A percentile compares a stretch with the other conserved stretches of the same genome.
phyloP scores from a whole-genome alignment of 2,113 vertebrate species.

The Bostrychus sinensis region DNA sequence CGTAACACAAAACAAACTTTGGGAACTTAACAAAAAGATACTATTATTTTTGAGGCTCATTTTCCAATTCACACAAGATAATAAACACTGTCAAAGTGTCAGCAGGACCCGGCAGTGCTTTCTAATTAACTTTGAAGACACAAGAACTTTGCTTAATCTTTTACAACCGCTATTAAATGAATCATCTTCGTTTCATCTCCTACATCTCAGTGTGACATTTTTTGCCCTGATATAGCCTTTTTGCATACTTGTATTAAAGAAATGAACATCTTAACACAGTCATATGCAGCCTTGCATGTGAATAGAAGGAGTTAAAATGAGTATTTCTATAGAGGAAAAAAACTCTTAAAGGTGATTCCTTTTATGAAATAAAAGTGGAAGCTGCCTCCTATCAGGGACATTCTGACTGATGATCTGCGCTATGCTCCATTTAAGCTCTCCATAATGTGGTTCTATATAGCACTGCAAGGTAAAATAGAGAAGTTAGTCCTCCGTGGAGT shows the following conservation, averaged over 20 bases:
- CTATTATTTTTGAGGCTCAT: neutral
- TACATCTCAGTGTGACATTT: neutral
- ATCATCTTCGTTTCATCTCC: neutral
- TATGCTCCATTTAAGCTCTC: neutral
- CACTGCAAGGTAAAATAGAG: neutral
- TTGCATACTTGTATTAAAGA: neutral
- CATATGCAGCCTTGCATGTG: neutral
- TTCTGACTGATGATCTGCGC: neutral
- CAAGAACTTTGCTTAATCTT: neutral
- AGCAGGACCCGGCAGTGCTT: neutral
- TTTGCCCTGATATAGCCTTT: neutral
- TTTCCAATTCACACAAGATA: neutral
- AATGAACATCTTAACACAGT: conserved; percentile 1
- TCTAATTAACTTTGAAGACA: conserved; percentile 3
- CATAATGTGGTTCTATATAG: neutral
- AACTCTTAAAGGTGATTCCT: neutral
- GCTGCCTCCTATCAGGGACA: neutral
- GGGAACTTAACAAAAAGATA: too few relatives aligned
- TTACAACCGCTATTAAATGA: neutral
- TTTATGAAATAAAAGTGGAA: neutral
- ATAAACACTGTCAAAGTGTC: neutral
- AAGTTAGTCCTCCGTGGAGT: neutral
- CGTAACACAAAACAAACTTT: neutral
- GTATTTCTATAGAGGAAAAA: neutral
- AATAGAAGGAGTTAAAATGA: conserved; percentile 12